Percentiles rank a stretch among this genome's conserved stretches.
Conservation (phyloP, 1,140 invertebrate genomes). For the Apis cerana region DNA sequence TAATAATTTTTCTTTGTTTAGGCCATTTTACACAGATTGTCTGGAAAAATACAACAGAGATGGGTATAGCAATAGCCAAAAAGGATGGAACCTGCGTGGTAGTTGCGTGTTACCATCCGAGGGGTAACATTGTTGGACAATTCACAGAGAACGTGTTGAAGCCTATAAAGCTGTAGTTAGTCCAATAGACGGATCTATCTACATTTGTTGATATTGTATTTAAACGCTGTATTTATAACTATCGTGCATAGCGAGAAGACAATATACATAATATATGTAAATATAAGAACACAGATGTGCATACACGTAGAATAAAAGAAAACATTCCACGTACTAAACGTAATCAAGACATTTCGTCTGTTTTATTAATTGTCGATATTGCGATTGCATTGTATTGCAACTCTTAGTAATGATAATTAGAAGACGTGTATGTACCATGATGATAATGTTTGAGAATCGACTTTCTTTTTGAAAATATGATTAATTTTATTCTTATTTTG, state of each 20-base stretch:
- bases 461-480: background rate
- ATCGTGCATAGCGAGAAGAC: slow-evolving; percentile 40
- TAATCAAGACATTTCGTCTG: slow-evolving; percentile 15
- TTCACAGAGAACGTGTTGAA: slow-evolving; percentile 87
- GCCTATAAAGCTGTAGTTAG: slow-evolving; percentile 71
- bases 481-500: background rate
- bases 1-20: slow-evolving; percentile 54
- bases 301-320: slow-evolving; percentile 62
- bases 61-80: slow-evolving; percentile 89
- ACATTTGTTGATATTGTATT: slow-evolving; percentile 65
- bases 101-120: slow-evolving; percentile 91
- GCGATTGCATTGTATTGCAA: background rate
- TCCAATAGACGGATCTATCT: background rate
- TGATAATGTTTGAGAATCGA: background rate
- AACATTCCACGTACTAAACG: slow-evolving; percentile 70
- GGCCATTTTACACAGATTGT: slow-evolving; percentile 89
- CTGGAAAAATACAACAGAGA: slow-evolving; percentile 87
- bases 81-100: slow-evolving; percentile 84
- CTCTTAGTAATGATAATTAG: too few species aligned
- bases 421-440: background rate
- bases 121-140: slow-evolving; percentile 89
- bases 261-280: slow-evolving; percentile 59
- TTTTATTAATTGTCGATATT: slow-evolving; percentile 3
- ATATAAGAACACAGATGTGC: slow-evolving; percentile 53
- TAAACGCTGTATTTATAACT: slow-evolving; percentile 68